Conservation (phyloP, 2,888 invertebrate genomes). For the Drosophila lacicola region DNA sequence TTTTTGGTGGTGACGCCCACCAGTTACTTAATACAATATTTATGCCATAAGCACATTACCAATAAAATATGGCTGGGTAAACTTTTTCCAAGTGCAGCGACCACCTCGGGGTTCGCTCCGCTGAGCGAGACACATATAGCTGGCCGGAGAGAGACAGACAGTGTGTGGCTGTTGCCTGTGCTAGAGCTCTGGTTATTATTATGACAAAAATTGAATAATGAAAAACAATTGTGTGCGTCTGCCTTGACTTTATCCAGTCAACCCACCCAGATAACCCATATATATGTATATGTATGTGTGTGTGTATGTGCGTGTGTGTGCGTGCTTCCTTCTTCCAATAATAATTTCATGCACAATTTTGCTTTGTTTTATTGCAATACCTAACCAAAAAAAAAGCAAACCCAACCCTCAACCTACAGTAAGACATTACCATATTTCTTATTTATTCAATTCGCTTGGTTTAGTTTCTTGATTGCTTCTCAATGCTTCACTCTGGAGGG, state of each 20-base stretch:
- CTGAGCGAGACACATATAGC: conserved; percentile 33
- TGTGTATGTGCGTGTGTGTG: not conserved
- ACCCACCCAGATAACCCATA: not conserved
- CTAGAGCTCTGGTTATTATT: conserved; percentile 57
- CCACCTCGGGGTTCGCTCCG: conserved; percentile 24
- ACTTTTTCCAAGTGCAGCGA: conserved; percentile 53
- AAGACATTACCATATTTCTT: conserved; percentile 65
- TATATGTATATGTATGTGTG: not conserved
- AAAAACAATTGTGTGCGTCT: conserved; percentile 79
- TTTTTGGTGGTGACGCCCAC: conserved; percentile 80
- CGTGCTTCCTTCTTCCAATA: conserved; percentile 38
- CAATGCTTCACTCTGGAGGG: conserved; percentile 34
- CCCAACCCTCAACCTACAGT: not conserved
- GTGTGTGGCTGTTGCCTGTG: conserved; percentile 17
- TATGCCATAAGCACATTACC: conserved; percentile 82
- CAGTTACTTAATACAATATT: conserved; percentile 82
- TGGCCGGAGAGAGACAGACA: conserved; percentile 24
- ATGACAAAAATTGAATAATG: conserved; percentile 80
- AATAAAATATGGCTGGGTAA: conserved; percentile 80
- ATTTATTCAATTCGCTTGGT: conserved; percentile 81
- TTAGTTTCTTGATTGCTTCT: conserved; percentile 78
- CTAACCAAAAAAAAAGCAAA: conserved; percentile 5
- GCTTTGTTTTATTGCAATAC: conserved; percentile 66
- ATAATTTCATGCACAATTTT: conserved; percentile 81
- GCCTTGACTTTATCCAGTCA: conserved; percentile 49